These are phyloP conservation scores for Perizoma affinitatum DNA, from an alignment of 2,888 invertebrate species.

Conservation along the genomic window DNA sequence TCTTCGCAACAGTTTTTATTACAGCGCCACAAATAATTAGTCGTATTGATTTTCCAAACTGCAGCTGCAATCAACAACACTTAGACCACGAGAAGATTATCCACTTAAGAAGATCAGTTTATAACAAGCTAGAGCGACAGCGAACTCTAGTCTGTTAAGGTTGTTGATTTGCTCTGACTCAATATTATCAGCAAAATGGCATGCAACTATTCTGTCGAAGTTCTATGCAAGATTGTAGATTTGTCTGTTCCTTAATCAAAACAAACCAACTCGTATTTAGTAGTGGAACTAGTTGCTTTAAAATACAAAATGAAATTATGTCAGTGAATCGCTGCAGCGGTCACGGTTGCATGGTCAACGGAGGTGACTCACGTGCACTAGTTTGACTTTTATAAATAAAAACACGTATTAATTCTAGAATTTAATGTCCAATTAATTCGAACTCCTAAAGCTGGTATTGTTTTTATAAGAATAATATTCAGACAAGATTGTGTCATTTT, in stretches of 20 bases:
- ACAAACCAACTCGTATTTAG: no score
- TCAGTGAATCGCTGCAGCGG: constrained; percentile 43
- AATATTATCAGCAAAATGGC: constrained; percentile 1
- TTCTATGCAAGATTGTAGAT: no score
- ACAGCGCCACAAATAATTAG: constrained; percentile 12
- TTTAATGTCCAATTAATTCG: background rate
- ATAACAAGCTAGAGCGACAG: constrained; percentile 4
- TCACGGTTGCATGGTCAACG: constrained; percentile 47
- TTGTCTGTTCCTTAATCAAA: no score
- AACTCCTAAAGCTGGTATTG: background rate
- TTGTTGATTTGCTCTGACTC: constrained; percentile 5
- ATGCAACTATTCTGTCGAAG: background rate
- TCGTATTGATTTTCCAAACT: constrained; percentile 23
- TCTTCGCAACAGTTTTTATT: background rate
- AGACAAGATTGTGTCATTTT: background rate
- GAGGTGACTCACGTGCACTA: constrained; percentile 48
- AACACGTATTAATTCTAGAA: constrained; percentile 3
- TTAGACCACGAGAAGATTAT: constrained; percentile 20
- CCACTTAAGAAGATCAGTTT: constrained; percentile 22
- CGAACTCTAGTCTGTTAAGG: constrained; percentile 1
- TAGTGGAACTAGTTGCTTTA: constrained; percentile 17
- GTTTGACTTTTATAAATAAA: constrained; percentile 25
- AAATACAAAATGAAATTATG: constrained; percentile 29
- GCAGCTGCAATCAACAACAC: constrained; percentile 22
- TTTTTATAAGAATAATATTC: background rate